Conservation (phyloP, 2,113 vertebrate genomes). For the Sebastes schlegelii region DNA sequence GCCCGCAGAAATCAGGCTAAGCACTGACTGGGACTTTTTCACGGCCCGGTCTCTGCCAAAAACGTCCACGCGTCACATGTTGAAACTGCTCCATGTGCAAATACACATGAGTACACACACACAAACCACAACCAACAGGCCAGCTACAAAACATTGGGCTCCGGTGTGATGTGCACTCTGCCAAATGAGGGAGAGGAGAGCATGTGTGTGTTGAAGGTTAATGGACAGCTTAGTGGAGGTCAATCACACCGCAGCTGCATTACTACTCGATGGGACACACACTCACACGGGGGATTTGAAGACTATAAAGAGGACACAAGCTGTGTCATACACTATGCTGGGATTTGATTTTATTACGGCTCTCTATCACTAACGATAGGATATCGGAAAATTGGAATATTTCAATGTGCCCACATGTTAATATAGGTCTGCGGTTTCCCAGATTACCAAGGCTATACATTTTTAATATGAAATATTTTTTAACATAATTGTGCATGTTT, state of each 20-base stretch:
- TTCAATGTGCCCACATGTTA: not conserved
- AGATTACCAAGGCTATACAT: not conserved
- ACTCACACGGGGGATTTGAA: constrained; percentile 1
- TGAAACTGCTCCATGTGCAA: constrained; percentile 34
- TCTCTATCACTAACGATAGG: not conserved
- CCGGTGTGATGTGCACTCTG: constrained; percentile 24
- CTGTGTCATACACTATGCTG: constrained; percentile 6
- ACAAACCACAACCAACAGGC: constrained; percentile 9
- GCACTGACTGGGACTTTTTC: constrained; percentile 4
- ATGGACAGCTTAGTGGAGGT: constrained; percentile 72
- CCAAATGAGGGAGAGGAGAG: constrained; percentile 46
- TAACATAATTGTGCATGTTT: not conserved
- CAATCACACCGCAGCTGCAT: constrained; percentile 56
- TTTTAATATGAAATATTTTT: not conserved
- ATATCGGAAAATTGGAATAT: not conserved
- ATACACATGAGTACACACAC: not conserved
- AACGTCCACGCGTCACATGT: constrained; percentile 6
- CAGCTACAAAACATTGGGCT: constrained; percentile 35
- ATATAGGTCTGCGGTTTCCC: not conserved
- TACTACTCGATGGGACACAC: constrained; percentile 39
- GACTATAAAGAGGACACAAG: constrained; percentile 35
- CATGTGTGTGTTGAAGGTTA: constrained; percentile 66
- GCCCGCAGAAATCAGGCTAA: constrained; percentile 11
- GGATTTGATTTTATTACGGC: constrained; percentile 8
- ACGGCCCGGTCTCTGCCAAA: constrained; percentile 18